These are phyloP conservation scores for Sebastes umbrosus DNA, from an alignment of 2,797 vertebrate genomes.

Conservation along the genomic window DNA sequence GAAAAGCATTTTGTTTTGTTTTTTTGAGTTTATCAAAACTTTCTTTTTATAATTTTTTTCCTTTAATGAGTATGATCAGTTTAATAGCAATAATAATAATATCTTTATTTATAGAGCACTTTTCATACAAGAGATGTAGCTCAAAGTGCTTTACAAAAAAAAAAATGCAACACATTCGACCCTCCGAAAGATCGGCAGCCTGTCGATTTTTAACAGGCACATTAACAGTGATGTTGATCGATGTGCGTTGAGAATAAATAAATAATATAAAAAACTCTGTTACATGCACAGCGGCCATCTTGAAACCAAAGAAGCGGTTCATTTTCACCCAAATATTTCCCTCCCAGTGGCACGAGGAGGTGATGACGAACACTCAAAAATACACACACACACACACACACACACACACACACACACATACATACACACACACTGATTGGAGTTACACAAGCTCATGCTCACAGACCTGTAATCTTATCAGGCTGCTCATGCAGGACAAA, in stretches of 20 bases:
- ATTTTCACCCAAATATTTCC: slow-evolving; percentile 13
- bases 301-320: slow-evolving; percentile 8
- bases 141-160: no score
- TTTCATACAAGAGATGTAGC: no score
- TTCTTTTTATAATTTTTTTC: neutral
- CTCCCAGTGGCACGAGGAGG: neutral
- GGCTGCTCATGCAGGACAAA: slow-evolving; percentile 67
- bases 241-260: no score
- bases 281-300: neutral
- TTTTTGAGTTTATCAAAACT: neutral
- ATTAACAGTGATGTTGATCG: no score
- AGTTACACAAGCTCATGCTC: slow-evolving; percentile 37
- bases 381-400: no score
- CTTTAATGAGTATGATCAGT: neutral
- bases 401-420: neutral
- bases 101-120: no score
- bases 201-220: no score
- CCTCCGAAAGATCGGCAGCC: no score
- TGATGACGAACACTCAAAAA: neutral
- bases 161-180: no score
- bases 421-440: neutral
- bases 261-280: no score
- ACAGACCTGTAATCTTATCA: slow-evolving; percentile 65
- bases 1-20: neutral
- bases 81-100: neutral